Evolutionary conservation across 1,140 invertebrate species (phyloP), one percentile per base, ranked within the genome.

Genomic region (Parasteatoda tepidariorum): DNA sequence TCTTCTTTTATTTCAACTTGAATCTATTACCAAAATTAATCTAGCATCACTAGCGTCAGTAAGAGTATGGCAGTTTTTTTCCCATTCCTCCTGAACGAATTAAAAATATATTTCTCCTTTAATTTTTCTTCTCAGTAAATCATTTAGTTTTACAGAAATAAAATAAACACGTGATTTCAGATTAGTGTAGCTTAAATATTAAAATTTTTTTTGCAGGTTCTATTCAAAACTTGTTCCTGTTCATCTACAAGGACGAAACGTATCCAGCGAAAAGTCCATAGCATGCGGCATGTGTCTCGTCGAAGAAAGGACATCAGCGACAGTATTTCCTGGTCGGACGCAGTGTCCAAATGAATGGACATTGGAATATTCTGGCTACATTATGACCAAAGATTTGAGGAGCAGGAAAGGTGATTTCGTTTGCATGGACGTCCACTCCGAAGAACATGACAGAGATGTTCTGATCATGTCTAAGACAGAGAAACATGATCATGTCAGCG

Each of bases 351-450:
- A 34, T 0, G 71, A 31, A 18, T 84, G 83, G 83, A 78, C 62
- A 1, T 18, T 64, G 61, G 73, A 76, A n/a, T 78, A 76, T 41
- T 30, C 2, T 22, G 83, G 83, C 3, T 74, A 28, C 61, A 30
- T 83, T 4, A 30, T 38, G 28, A 66, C 68, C 26, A 83, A 83
- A 34, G 62, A 75, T 13, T 24, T 78, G 11, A 22, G 41, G 2
- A 71, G 62, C 30, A 31, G 66, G 11, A 76, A 78, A 22, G 83
- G 75, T 0, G 83, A 71, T 24, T 78, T n/a, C 30, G 3, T 73
- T 2, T 84, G 75, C 66, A n/a, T 84, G 54, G 73, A 70, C 48
- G 11, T n/a, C 2, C 3, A 66, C 3, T 9, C 78, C 0, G 48
- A 41, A 3, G 13, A 28, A 6, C 11, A 62, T 2, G 82, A 57